Evolutionary conservation across 2,797 vertebrate genomes (phyloP), one percentile per base, ranked within the genome.

Genomic region (Diglossa cyanea): DNA sequence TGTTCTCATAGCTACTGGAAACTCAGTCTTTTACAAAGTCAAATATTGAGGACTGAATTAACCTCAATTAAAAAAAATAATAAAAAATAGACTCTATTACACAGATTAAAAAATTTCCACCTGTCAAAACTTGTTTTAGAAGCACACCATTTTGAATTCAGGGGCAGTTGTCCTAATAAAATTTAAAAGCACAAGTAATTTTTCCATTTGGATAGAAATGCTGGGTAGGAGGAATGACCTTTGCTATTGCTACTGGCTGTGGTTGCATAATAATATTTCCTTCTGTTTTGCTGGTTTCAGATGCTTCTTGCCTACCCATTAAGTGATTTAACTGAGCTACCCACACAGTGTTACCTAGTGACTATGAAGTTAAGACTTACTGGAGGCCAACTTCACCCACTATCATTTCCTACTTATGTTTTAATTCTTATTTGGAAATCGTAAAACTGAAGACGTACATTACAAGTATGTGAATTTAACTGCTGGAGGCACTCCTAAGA

Each of bases 301-400:
- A 86, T 66, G 79, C 58, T 75, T 91, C 66, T 94, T 92, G 73
- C 55, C 88, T 72, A 84, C 35, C 79, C 53, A 75, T 44, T 72
- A 86, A 90, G 76, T 48, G 83, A 93, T 78, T 90, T 88, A 94
- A 88, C 70, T 40, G 66, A 95, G 48, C 90, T 81, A 83, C 86
- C 86, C 70, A 86, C 87, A 83, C 47, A 42, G 76, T 71, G 87
- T 90, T 90, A 95, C 79, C 86, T 86, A 92, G 73, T 83, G 88
- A 90, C 90, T 90, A 78, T 1, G 1, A 73, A 88, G 61, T 67
- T 92, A 80, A 93, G 75, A 68, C 54, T 78, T 66, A 95, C 58
- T 40, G 39, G 62, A 91, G 66, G 31, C 23, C 70, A 94, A 81
- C 66, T 80, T 84, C 44, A 88, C 30, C 28, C 33, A 75, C 68